phyloP scores from a whole-genome alignment of 1,140 invertebrate genomes.

The Cherax destructor region DNA sequence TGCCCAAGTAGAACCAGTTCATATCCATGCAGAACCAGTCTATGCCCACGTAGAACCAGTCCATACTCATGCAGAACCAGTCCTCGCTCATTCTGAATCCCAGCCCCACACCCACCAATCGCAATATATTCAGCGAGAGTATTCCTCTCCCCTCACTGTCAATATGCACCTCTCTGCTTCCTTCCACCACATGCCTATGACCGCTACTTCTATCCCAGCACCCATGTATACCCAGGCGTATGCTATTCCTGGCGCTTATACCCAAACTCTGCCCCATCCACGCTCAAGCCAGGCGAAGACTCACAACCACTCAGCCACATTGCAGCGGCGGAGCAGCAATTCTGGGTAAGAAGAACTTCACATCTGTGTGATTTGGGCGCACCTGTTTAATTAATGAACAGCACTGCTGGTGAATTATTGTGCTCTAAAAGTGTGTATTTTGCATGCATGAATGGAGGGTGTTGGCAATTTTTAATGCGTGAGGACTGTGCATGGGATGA shows the following conservation, averaged over 20 bases:
- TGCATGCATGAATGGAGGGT: too few species aligned
- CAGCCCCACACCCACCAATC: constrained; percentile 34
- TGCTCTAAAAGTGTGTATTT: too few species aligned
- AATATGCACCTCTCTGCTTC: constrained; percentile 50
- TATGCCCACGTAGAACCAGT: constrained; percentile 11
- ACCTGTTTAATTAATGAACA: too few species aligned
- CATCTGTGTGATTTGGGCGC: too few species aligned
- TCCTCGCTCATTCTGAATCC: constrained; percentile 38
- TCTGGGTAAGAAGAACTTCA: too few species aligned
- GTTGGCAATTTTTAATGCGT: too few species aligned
- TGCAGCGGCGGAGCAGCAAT: constrained; percentile 56
- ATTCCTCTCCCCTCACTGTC: constrained; percentile 12
- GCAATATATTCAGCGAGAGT: constrained; percentile 31
- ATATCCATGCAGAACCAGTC: background rate
- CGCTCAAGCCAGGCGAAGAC: constrained; percentile 53
- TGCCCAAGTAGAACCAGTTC: too few species aligned
- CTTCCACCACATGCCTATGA: constrained; percentile 51
- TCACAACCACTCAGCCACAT: constrained; percentile 53
- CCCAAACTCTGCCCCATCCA: constrained; percentile 68
- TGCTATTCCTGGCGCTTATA: constrained; percentile 51
- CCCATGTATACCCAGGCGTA: constrained; percentile 57
- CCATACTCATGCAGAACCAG: constrained; percentile 62
- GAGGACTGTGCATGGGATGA: too few species aligned
- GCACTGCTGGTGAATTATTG: too few species aligned
- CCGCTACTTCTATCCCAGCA: constrained; percentile 29